phyloP scores from a whole-genome alignment of 2,797 vertebrate genomes.

The Pseudomugil tenellus region DNA sequence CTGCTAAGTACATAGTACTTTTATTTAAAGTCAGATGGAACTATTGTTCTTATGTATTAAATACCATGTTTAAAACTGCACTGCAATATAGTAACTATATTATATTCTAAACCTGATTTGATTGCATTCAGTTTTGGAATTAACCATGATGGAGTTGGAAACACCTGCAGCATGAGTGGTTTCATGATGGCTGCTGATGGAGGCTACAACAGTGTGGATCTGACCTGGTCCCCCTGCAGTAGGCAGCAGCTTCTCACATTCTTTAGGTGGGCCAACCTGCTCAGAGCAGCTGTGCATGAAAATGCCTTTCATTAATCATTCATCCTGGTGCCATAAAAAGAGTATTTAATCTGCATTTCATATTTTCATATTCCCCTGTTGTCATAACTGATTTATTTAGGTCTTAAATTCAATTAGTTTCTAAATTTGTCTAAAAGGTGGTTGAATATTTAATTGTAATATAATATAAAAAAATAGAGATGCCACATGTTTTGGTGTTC shows the following conservation, averaged over 20 bases:
- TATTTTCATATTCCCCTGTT: constrained; percentile 6
- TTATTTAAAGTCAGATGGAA: background rate
- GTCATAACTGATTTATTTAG: background rate
- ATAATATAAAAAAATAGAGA: background rate
- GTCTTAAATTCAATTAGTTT: background rate
- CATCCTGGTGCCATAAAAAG: constrained; percentile 15
- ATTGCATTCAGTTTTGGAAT: constrained; percentile 87
- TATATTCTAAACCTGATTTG: constrained; percentile 3
- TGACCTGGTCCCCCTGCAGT: constrained; percentile 92
- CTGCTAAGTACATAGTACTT: background rate
- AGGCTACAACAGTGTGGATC: constrained; percentile 85
- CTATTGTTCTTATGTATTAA: too few species aligned
- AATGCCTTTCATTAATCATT: constrained; percentile 36
- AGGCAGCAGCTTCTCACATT: constrained; percentile 85
- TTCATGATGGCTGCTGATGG: constrained; percentile 92
- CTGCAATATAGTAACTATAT: background rate
- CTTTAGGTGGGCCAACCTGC: constrained; percentile 84
- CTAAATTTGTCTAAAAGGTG: background rate
- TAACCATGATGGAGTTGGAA: constrained; percentile 88
- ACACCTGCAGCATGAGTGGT: constrained; percentile 84
- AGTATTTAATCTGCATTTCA: constrained; percentile 16
- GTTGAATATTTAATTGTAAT: background rate
- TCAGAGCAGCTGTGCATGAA: constrained; percentile 44
- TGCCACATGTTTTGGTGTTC: constrained; percentile 27
- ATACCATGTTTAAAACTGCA: too few species aligned